A percentile compares a stretch with the other conserved stretches of the same genome.
phyloP scores from a whole-genome alignment of 2,113 vertebrate genomes.

The Rhabdornis inornatus region DNA sequence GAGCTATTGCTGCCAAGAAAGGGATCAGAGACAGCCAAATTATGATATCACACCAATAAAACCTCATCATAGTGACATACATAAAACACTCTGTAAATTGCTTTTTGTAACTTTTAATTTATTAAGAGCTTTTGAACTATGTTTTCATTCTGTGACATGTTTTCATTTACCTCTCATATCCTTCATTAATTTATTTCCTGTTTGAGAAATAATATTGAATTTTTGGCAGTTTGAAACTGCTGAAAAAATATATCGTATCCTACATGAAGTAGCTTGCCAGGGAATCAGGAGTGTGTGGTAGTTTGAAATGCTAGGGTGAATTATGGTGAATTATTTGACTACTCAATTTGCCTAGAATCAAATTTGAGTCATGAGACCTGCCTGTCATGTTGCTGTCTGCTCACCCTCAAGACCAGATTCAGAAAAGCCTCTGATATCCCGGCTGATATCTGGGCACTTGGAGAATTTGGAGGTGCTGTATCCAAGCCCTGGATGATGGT shows the following conservation, averaged over 20 bases:
- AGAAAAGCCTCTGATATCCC: not conserved
- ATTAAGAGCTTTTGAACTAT: slow-evolving; percentile 73
- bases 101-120: slow-evolving; percentile 77
- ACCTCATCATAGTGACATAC: slow-evolving; percentile 74
- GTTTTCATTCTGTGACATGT: slow-evolving; percentile 71
- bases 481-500: not conserved
- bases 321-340: slow-evolving; percentile 4
- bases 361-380: not conserved
- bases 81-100: slow-evolving; percentile 79
- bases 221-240: slow-evolving; percentile 46
- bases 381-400: not conserved
- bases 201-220: slow-evolving; percentile 57
- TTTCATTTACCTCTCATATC: slow-evolving; percentile 69
- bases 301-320: slow-evolving; percentile 18
- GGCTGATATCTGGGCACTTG: not conserved
- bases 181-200: slow-evolving; percentile 69
- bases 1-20: slow-evolving; percentile 72
- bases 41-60: slow-evolving; percentile 83
- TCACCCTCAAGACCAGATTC: not conserved
- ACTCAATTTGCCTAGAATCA: not conserved
- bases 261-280: slow-evolving; percentile 33
- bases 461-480: not conserved
- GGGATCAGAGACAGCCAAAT: slow-evolving; percentile 77
- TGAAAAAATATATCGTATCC: slow-evolving; percentile 42
- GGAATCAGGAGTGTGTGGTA: not conserved